Evolutionary conservation across 2,113 vertebrate species (phyloP).

Genomic region (Chaetops frenatus): DNA sequence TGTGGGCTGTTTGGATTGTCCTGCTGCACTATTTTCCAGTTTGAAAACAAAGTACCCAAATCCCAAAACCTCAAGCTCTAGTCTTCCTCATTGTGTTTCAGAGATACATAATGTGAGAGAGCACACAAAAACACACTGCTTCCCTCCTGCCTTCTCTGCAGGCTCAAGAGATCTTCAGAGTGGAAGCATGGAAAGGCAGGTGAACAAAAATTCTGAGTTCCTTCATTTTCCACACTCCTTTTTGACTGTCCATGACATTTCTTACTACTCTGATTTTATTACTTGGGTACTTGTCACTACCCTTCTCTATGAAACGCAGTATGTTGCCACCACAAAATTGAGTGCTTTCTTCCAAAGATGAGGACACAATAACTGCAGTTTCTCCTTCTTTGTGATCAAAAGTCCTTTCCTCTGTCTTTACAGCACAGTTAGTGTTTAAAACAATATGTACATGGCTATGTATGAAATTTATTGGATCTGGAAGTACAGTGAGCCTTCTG

Average conservation of each 20-base stretch:
- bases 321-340: background rate
- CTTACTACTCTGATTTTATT: background rate
- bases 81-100: background rate
- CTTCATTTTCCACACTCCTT: background rate
- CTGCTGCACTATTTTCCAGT: background rate
- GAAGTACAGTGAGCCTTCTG: background rate
- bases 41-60: background rate
- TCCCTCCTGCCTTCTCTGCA: background rate
- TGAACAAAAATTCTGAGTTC: fast-evolving
- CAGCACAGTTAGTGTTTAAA: background rate
- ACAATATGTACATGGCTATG: background rate
- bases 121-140: background rate
- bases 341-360: background rate
- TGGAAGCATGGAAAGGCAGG: background rate
- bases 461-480: background rate
- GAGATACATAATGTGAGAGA: background rate
- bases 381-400: background rate
- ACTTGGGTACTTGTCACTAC: background rate
- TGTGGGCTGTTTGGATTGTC: background rate
- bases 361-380: background rate
- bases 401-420: background rate
- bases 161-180: background rate
- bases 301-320: background rate
- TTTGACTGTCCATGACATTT: background rate
- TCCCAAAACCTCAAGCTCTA: background rate